phyloP scores from a whole-genome alignment of 2,113 vertebrate species.

The Ictalurus furcatus region DNA sequence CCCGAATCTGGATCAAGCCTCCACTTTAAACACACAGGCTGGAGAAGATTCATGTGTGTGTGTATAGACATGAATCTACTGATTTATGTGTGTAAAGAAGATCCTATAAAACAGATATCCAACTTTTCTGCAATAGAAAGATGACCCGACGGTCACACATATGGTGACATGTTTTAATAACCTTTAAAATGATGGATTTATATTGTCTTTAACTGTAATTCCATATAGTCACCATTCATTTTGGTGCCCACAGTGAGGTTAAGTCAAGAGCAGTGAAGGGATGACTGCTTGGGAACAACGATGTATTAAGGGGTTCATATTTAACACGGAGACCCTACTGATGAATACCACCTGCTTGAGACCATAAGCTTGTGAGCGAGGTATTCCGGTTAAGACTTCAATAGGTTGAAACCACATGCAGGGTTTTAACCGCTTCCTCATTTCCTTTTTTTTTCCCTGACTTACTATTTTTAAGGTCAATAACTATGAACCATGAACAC shows the following conservation, averaged over 20 bases:
- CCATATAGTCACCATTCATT: background rate
- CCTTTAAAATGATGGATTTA: background rate
- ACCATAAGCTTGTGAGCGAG: background rate
- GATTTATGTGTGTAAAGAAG: background rate
- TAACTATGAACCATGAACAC: background rate
- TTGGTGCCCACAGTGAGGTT: slow-evolving; percentile 15
- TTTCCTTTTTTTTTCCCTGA: background rate
- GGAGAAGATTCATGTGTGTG: background rate
- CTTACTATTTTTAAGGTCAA: background rate
- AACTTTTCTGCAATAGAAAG: background rate
- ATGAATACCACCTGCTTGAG: slow-evolving; percentile 1
- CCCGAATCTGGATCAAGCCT: background rate
- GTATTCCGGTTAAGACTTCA: background rate
- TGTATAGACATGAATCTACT: background rate
- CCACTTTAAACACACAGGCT: background rate
- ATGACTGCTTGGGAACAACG: background rate
- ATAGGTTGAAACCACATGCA: background rate
- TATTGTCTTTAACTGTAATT: slow-evolving; percentile 20
- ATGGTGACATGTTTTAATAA: background rate
- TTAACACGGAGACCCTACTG: background rate
- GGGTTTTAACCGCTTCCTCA: background rate
- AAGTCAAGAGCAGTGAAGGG: slow-evolving; percentile 9
- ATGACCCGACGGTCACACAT: background rate
- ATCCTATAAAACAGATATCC: slow-evolving; percentile 14
- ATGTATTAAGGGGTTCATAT: background rate